Evolutionary conservation across 1,140 invertebrate species (phyloP).

Genomic region (Grapholita molesta): DNA sequence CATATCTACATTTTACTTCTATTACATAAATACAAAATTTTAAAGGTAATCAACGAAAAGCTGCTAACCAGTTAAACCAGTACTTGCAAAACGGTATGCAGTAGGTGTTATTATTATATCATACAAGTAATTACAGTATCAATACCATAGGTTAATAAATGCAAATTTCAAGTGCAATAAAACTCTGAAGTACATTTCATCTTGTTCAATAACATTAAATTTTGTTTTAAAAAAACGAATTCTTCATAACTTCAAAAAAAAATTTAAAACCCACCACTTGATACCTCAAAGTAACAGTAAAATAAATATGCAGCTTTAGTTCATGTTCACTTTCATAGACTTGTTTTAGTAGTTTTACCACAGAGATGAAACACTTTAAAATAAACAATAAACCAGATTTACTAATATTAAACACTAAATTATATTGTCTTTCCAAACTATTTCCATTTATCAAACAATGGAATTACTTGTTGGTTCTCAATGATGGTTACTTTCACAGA

Average conservation of each 20-base stretch:
- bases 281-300: conserved; percentile 52
- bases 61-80: conserved; percentile 75
- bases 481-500: conserved; percentile 40
- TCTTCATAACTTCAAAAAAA: conserved; percentile 48
- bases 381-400: conserved; percentile 72
- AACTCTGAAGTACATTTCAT: conserved; percentile 64
- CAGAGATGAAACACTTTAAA: conserved; percentile 72
- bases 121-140: conserved; percentile 80
- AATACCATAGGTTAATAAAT: conserved; percentile 80
- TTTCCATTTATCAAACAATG: conserved; percentile 60
- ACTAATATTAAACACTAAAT: conserved; percentile 75
- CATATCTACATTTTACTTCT: conserved; percentile 77
- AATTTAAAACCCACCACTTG: conserved; percentile 52
- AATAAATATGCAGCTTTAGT: conserved; percentile 35
- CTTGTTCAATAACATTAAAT: conserved; percentile 62
- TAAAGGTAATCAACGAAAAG: conserved; percentile 75
- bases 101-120: conserved; percentile 71
- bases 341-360: conserved; percentile 53
- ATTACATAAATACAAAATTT: conserved; percentile 80
- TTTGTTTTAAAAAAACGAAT: conserved; percentile 57
- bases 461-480: conserved; percentile 53
- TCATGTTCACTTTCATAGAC: conserved; percentile 55
- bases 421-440: conserved; percentile 76
- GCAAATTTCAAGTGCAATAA: conserved; percentile 79
- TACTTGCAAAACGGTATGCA: conserved; percentile 72